A percentile compares a stretch with the other conserved stretches of the same genome.
phyloP scores from a whole-genome alignment of 1,140 invertebrate species.

The Neodiprion virginianus region DNA sequence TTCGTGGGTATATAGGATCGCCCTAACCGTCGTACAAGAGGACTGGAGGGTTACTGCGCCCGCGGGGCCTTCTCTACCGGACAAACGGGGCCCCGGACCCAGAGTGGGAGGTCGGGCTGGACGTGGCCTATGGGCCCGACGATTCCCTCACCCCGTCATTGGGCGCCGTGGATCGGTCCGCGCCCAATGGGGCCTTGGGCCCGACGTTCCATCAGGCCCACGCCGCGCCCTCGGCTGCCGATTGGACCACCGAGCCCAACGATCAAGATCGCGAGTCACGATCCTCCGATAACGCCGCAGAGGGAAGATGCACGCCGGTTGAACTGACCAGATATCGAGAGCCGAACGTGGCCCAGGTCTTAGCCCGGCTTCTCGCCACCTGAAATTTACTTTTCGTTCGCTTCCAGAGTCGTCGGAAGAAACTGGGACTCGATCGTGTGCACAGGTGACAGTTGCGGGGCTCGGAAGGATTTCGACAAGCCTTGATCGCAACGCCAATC shows the following conservation, averaged over 20 bases:
- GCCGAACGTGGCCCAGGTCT: too few species aligned
- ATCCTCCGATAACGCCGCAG: slow-evolving; percentile 3
- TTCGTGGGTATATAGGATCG: slow-evolving; percentile 44
- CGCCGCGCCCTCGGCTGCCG: not conserved
- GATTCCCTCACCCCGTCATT: not conserved
- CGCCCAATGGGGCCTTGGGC: slow-evolving; percentile 9
- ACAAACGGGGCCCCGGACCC: slow-evolving; percentile 39
- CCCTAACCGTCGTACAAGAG: slow-evolving; percentile 59
- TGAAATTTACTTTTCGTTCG: too few species aligned
- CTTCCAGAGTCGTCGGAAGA: too few species aligned
- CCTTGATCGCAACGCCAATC: too few species aligned
- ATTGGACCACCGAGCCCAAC: not conserved
- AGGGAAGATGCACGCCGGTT: not conserved
- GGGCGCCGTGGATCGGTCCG: not conserved
- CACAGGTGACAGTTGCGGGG: too few species aligned
- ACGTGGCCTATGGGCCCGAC: not conserved
- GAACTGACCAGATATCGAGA: too few species aligned
- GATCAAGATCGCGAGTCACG: slow-evolving; percentile 7
- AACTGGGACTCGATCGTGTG: too few species aligned
- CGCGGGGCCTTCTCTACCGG: slow-evolving; percentile 62
- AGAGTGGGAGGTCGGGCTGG: slow-evolving; percentile 28
- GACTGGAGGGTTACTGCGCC: slow-evolving; percentile 63
- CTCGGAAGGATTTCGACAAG: too few species aligned
- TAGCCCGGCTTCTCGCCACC: too few species aligned
- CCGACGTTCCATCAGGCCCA: slow-evolving; percentile 10